Evolutionary conservation across 2,797 vertebrate genomes (phyloP), one percentile per base, ranked within the genome.

Genomic region (Aythya fuligula): DNA sequence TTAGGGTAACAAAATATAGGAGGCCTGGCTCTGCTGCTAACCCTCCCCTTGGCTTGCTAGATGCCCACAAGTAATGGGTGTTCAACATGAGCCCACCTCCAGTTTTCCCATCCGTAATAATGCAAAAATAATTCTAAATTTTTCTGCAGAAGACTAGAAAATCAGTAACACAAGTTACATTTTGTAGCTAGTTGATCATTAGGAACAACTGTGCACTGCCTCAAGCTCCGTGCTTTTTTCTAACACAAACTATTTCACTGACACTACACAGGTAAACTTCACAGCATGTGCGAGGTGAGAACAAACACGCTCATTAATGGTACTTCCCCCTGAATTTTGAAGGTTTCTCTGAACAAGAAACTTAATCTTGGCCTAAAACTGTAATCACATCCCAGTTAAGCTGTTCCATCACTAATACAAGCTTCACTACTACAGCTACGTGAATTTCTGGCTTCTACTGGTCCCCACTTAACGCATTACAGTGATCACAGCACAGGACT

Each of bases 401-500:
- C 2, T n/a, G 25, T 22, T 3, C 51, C 18, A 13, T 8, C n/a
- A 22, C n/a, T 80, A 9, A 11, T 5, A 16, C 8, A 76, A 70
- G 38, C 13, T 32, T 86, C 39, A 57, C n/a, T 19, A 28, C n/a
- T 80, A 70, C 24, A 85, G 14, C 24, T 3, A 53, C 8, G 2
- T 10, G 2, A 45, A 56, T 84, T 91, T 62, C 34, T 73, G n/a
- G 11, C 39, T 22, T 60, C 15, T 80, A 49, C 3, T n/a, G 7
- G 13, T 75, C 16, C 25, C 60, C 60, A 19, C 17, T 39, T 18
- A 13, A 18, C 56, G 30, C 30, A 19, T 32, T 12, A 27, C 8
- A 11, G 24, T 16, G 36, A 38, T 18, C 36, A 60, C 11, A 73
- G 38, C 27, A 78, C 0, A 61, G 6, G 3, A 1, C 1, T 51